Base-by-base conservation (phyloP, 2,113 vertebrate genomes). In the Bufo gargarizans region DNA sequence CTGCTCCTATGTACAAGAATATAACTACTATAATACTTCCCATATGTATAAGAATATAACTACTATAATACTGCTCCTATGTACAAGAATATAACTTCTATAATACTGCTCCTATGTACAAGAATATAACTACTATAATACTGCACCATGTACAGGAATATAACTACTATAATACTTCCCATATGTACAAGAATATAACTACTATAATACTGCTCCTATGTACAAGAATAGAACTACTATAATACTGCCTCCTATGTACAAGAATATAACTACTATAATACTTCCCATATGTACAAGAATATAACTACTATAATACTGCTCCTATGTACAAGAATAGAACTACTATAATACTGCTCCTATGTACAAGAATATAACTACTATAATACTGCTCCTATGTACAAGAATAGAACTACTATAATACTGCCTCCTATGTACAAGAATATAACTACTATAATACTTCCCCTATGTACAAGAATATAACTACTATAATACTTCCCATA, bases 121-220 rank as follows among this genome's bases (percentile, higher is more conserved):
- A 65, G 61, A 65, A 65, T 65, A 65, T 71, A 71, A 71, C 22
- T 71, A 71, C 67, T 71, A 71, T 71, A 71, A 71, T 71, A 65
- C 61, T 65, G 61, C 61, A n/a, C n/a, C n/a, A 65, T 65, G 20
- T 65, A 69, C 65, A 33, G 1, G 33, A 33, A 33, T 33, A 33
- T 33, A 33, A 63, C 61, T 63, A 63, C 61, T 63, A 63, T 63
- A 63, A 63, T 63, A 63, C 61, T 63, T 17, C 61, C n/a, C 61
- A 17, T 63, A 63, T 63, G 6, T 63, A 63, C 61, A 63, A 63
- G 61, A 63, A 63, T 63, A 63, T 63, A 63, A 63, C 61, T 63
- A 63, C 17, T 63, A 63, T 63, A 63, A 63, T 20, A 63, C 61
- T 63, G 61, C 61, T 8, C 61, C 61, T 63, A 63, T 63, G 9